Base-by-base conservation (phyloP, 1,140 invertebrate species). In the Hycleus phaleratus region DNA sequence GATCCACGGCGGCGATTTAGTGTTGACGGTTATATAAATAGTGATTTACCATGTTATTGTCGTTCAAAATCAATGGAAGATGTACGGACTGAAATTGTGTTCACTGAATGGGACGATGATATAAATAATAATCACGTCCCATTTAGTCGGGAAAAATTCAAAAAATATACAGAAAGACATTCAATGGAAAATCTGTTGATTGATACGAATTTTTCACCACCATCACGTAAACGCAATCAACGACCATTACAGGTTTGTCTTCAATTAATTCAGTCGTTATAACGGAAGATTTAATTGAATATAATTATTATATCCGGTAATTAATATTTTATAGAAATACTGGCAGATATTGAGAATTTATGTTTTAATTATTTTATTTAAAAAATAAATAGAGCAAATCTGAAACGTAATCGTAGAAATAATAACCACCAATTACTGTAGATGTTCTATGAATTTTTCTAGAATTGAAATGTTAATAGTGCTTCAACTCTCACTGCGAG, bases 21-120 rank as follows among this genome's bases (percentile, higher is more conserved):
- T 26, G 9, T 56, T 42, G 64, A 71, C 38, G 64, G 64, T 62
- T 63, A 74, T 66, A 59, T 62, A 74, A 72, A 45, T 67, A 43
- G 26, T 26, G 24, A 55, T 60, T 50, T 72, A 58, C 74, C 78
- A 0, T 84, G 82, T 56, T 81, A 80, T 0, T 85, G 83, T 66
- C 75, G 82, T 9, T 85, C 85, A 2, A 77, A 83, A 11, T 87
- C 85, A 2, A 73, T 87, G 65, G 85, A 88, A 59, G 85, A 87
- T 61, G 82, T 86, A 0, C 75, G 84, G 9, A 79, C 79, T 4
- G 82, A 83, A 25, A 74, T 84, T n/a, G 75, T 79, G 74, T 75
- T 26, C 7, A 79, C 80, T 48, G 83, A 85, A 55, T 83, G 81
- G 79, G 82, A 84, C 56, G 78, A 79, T 51, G 78, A 83, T 50